Conservation (phyloP, 2,113 vertebrate genomes). For the Ictalurus furcatus region DNA sequence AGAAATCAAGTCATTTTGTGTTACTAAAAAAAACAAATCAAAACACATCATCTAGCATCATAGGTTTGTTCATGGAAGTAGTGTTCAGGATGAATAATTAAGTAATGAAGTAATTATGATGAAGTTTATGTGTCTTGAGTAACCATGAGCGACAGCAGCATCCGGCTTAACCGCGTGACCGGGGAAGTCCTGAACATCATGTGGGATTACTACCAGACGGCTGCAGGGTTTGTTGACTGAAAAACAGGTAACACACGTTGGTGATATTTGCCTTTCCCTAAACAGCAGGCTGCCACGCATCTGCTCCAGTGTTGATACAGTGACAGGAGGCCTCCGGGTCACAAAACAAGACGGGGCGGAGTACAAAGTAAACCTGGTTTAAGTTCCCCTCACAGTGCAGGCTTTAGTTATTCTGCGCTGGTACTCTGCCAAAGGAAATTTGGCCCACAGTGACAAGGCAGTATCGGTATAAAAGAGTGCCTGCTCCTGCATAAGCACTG, state of each 20-base stretch:
- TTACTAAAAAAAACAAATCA: not conserved
- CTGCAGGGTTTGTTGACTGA: constrained; percentile 47
- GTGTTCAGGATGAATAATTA: not conserved
- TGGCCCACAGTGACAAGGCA: not conserved
- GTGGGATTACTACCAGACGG: constrained; percentile 1
- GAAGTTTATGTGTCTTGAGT: not conserved
- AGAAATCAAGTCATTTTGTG: not conserved
- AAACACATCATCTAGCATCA: not conserved
- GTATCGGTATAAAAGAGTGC: not conserved
- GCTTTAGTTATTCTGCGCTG: not conserved
- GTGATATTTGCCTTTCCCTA: constrained; percentile 58
- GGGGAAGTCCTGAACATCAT: constrained; percentile 13
- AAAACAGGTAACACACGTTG: constrained; percentile 53
- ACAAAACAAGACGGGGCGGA: constrained; percentile 43
- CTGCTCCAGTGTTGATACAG: constrained; percentile 54
- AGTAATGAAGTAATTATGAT: not conserved
- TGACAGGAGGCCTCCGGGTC: constrained; percentile 16
- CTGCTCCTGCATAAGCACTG: not conserved
- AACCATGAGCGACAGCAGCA: not conserved
- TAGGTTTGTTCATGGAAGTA: not conserved
- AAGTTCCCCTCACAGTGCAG: not conserved
- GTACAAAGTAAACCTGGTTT: not conserved
- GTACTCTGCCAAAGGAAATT: not conserved
- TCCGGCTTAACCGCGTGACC: constrained; percentile 19
- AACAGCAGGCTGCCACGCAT: constrained; percentile 46